A percentile compares a stretch with the other conserved stretches of the same genome.
phyloP scores from a whole-genome alignment of 2,888 invertebrate genomes.

The Eurytoma californica region DNA sequence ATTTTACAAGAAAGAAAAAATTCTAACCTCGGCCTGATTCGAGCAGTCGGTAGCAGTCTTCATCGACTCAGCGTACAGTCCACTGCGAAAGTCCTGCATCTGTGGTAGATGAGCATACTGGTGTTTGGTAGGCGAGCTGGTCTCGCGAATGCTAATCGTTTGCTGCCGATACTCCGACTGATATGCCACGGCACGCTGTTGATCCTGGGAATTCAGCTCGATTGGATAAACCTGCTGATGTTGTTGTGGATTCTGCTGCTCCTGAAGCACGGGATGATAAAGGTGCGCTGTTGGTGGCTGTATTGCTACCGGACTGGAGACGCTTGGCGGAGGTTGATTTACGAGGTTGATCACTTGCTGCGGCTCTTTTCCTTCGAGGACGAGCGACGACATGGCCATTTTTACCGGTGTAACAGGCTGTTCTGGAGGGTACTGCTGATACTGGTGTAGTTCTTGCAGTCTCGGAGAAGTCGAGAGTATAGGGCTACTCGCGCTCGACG shows the following conservation, averaged over 20 bases:
- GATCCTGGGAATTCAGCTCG: constrained; percentile 20
- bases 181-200: constrained; percentile 9
- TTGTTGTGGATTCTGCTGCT: constrained; percentile 36
- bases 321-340: constrained; percentile 66
- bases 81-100: constrained; percentile 44
- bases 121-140: constrained; percentile 37
- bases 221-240: constrained; percentile 18
- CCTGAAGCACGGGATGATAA: constrained; percentile 21
- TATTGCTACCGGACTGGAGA: constrained; percentile 69
- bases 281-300: constrained; percentile 59
- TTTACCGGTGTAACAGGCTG: constrained; percentile 31
- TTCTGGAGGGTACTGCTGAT: background rate
- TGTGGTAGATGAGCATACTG: constrained; percentile 51
- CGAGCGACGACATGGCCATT: constrained; percentile 10
- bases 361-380: constrained; percentile 61
- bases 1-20: background rate
- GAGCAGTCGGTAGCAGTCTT: constrained; percentile 27
- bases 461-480: constrained; percentile 43
- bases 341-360: constrained; percentile 68
- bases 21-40: constrained; percentile 38
- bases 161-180: constrained; percentile 29
- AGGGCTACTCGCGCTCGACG: constrained; percentile 6
- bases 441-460: constrained; percentile 9
- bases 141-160: constrained; percentile 30
- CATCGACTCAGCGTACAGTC: constrained; percentile 24